Percentiles rank a stretch among this genome's conserved stretches.
Conservation (phyloP, 1,140 invertebrate genomes). For the Neotoxoptera formosana region DNA sequence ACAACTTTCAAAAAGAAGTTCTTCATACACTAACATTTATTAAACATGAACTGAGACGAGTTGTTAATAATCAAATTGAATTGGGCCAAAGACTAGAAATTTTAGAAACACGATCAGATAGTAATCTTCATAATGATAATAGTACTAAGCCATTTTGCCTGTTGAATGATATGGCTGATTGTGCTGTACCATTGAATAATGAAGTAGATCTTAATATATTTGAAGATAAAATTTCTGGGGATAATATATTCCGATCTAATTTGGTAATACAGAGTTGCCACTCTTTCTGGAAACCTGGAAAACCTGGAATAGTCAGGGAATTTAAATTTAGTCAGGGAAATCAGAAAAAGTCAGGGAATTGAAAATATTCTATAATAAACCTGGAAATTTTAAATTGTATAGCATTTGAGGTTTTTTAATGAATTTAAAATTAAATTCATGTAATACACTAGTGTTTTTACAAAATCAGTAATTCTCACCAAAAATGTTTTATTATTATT, state of each 20-base stretch:
- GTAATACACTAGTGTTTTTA: too few relatives aligned
- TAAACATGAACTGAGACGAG: not conserved
- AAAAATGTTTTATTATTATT: too few relatives aligned
- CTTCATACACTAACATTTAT: not conserved
- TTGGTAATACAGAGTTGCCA: not conserved
- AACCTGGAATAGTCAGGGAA: too few relatives aligned
- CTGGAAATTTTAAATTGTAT: too few relatives aligned
- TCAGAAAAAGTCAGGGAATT: not conserved
- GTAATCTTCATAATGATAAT: not conserved
- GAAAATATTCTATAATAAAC: too few relatives aligned
- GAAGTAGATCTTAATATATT: not conserved
- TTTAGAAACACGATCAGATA: not conserved
- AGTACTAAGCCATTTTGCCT: not conserved
- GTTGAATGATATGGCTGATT: not conserved
- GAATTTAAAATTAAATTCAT: too few relatives aligned
- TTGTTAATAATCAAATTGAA: not conserved
- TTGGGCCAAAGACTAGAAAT: not conserved
- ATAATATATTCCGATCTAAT: not conserved
- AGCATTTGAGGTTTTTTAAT: too few relatives aligned
- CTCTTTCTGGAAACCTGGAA: not conserved
- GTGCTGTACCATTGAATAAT: not conserved
- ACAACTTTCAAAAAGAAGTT: not conserved
- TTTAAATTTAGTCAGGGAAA: slow-evolving; percentile 7
- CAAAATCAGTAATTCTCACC: too few relatives aligned
- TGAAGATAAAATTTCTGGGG: not conserved